Percentiles rank a stretch among this genome's conserved stretches.
phyloP scores from a whole-genome alignment of 2,113 vertebrate genomes.

The Passer montanus region DNA sequence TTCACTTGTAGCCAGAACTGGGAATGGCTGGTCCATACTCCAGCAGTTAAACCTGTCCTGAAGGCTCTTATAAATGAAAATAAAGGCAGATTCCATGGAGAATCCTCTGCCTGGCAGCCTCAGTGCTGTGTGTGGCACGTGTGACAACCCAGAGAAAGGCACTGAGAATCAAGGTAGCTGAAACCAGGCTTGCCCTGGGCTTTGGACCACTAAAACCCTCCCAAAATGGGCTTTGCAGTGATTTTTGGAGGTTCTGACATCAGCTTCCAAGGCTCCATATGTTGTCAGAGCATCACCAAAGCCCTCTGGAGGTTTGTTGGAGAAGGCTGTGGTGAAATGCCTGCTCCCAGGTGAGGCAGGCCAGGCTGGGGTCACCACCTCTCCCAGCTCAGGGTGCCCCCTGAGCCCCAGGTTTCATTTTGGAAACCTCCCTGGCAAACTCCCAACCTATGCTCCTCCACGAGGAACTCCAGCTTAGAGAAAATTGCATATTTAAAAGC shows the following conservation, averaged over 20 bases:
- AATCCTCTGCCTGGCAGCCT: background rate
- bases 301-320: background rate
- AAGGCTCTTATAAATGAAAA: background rate
- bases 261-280: background rate
- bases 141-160: background rate
- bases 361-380: background rate
- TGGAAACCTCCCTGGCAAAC: background rate
- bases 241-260: background rate
- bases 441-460: background rate
- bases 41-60: background rate
- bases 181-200: background rate
- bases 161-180: background rate
- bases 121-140: fast-evolving
- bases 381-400: background rate
- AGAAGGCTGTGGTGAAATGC: background rate
- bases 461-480: background rate
- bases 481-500: slow-evolving; percentile 13
- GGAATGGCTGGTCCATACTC: background rate
- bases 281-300: background rate
- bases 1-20: background rate
- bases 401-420: fast-evolving
- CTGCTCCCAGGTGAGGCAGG: background rate
- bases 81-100: background rate
- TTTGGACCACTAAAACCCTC: background rate
- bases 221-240: background rate